Evolutionary conservation across 2,888 invertebrate genomes (phyloP).

Genomic region (Drosophila subsilvestris): DNA sequence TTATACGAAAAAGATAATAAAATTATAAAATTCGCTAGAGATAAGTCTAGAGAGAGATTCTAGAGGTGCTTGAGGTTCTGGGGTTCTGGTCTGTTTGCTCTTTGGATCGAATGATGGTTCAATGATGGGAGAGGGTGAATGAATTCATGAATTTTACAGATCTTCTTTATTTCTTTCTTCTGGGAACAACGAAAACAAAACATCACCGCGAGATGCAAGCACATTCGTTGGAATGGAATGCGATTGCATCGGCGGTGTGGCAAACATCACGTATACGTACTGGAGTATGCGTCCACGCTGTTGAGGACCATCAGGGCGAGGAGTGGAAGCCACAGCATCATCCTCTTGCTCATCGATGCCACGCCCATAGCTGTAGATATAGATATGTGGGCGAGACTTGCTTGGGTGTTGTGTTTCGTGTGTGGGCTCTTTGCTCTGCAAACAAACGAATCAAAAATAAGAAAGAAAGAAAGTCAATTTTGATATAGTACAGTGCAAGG

Average conservation of each 20-base stretch:
- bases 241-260: background rate
- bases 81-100: background rate
- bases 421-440: background rate
- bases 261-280: constrained; percentile 77
- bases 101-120: constrained; percentile 4
- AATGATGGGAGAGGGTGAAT: constrained; percentile 14
- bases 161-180: too few species aligned
- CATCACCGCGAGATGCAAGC: background rate
- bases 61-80: background rate
- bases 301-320: constrained; percentile 34
- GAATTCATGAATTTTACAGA: constrained; percentile 4
- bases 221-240: too few species aligned
- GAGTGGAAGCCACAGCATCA: constrained; percentile 39
- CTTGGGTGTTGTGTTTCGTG: background rate
- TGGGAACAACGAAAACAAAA: background rate
- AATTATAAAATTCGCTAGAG: background rate
- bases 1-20: background rate
- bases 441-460: background rate
- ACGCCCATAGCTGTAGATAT: constrained; percentile 31
- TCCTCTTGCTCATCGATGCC: constrained; percentile 37
- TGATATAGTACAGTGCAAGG: background rate
- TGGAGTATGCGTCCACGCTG: constrained; percentile 82
- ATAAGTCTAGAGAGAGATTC: background rate
- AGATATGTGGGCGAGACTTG: background rate
- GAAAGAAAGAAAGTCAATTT: background rate